Base-by-base conservation (phyloP, 2,797 vertebrate genomes). In the Eulemur rubriventer region DNA sequence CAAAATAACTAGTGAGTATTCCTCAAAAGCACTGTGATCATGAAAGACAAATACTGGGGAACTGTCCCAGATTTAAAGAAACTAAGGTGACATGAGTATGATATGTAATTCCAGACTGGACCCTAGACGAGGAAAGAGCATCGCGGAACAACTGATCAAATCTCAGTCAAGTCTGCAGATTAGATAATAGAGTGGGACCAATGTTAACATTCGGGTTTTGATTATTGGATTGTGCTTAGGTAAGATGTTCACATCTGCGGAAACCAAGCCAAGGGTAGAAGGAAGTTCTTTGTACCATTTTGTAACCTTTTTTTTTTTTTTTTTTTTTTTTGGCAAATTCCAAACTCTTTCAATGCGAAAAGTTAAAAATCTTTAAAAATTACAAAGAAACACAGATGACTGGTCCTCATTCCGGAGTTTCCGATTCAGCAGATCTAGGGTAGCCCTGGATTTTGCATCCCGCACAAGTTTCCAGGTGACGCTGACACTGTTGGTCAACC, bases 341-440 rank as follows among this genome's bases (percentile, higher is more conserved):
- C 50, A 91, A 82, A 50, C 33, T 79, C 38, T 70, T 95, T 73
- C 46, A 73, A 93, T 50, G 76, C 16, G 9, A 93, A 69, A 81
- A 59, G 1, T 59, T 61, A 78, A 86, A 85, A 9, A 24, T 33
- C 13, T 65, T 83, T 52, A 59, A 52, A 84, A 80, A 1, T 20
- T 65, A 38, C 43, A 50, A 92, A 33, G 6, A 43, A 52, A 48
- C 24, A 65, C 5, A 41, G 20, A 73, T 48, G 55, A 24, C 11
- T 20, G 2, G 22, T 65, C 88, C 22, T 61, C 57, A 63, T 9
- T 7, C 12, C 33, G 38, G 41, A 78, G 35, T 41, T 75, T 95
- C 78, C 30, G 57, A 91, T 3, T 79, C 38, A 61, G 7, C 16
- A 86, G 26, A 11, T 63, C 13, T 70, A 61, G 55, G 26, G 24